Base-by-base conservation (phyloP, 2,113 vertebrate species). In the Lota lota region DNA sequence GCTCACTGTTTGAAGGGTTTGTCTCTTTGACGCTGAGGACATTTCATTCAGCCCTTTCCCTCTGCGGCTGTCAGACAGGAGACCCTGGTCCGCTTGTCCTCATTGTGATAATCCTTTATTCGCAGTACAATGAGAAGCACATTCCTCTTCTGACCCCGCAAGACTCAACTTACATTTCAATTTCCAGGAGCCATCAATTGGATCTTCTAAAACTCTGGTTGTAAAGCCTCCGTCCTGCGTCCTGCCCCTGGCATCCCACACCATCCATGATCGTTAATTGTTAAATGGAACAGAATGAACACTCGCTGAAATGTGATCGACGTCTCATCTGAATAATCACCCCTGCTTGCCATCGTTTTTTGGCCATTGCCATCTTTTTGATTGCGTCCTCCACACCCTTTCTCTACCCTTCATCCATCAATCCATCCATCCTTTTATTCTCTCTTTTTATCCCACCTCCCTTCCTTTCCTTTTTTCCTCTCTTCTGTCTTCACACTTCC, bases 21-120 rank as follows among this genome's bases (percentile, higher is more conserved):
- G 69, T 76, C 66, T 75, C 85, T 87, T 84, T 70, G 75, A 24
- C 62, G 66, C 76, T 64, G 71, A 78, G 69, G 79, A 83, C 73
- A 69, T 61, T 66, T 61, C 15, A 33, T 33, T 33, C 28, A 33
- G 28, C 28, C 28, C 33, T 72, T 28, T 70, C 60, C 51, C 24
- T 64, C 75, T 80, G 70, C 79, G 81, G 78, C 74, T 64, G 72
- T 69, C 69, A 83, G 77, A 84, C 72, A 72, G 77, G 78, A 79
- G 64, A 80, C 81, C 76, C 63, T 64, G 68, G 76, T 81, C 74
- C 82, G 79, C 73, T 79, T 67, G 73, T 69, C 69, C 80, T 85
- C 83, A 80, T 85, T 87, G 84, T 83, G 79, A 70, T 88, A 82
- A 88, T 83, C 73, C 73, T 64, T 72, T 63, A 51, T 33, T 68